Conservation (phyloP, 2,797 vertebrate genomes). For the Sus cebifrons region DNA sequence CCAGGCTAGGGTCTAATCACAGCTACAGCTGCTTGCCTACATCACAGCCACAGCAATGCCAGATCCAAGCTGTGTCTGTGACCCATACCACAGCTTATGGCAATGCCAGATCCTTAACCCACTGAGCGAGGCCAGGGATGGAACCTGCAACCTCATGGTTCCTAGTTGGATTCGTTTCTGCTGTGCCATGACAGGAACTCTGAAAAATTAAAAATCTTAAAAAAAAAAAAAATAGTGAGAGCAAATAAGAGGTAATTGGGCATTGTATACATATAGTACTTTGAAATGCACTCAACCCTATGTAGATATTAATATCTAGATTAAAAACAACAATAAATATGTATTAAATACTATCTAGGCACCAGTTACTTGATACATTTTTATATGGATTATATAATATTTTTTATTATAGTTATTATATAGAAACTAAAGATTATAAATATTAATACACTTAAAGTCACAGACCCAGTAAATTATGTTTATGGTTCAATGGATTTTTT, state of each 20-base stretch:
- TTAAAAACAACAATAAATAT: neutral
- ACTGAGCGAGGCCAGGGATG: no score
- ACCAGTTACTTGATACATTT: conserved; percentile 4
- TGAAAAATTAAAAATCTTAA: no score
- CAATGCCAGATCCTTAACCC: no score
- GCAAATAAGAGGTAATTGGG: neutral
- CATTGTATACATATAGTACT: neutral
- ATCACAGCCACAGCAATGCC: no score
- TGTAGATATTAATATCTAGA: neutral
- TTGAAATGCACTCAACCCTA: neutral
- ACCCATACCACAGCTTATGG: no score
- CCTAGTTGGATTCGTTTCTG: no score
- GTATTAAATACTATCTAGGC: neutral
- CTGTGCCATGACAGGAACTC: no score
- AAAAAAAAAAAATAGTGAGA: neutral
- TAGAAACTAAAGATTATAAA: conserved; percentile 47
- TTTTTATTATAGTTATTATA: conserved; percentile 38
- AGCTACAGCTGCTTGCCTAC: no score
- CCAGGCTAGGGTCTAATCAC: no score
- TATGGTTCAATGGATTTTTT: conserved; percentile 3
- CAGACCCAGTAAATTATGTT: neutral
- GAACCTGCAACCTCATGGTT: no score
- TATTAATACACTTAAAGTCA: conserved; percentile 7
- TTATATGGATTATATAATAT: neutral
- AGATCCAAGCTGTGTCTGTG: no score